Percentiles rank a stretch among this genome's conserved stretches.
These are phyloP conservation scores for Bombus waltoni DNA, from an alignment of 1,140 invertebrate genomes.

Conservation along the genomic window DNA sequence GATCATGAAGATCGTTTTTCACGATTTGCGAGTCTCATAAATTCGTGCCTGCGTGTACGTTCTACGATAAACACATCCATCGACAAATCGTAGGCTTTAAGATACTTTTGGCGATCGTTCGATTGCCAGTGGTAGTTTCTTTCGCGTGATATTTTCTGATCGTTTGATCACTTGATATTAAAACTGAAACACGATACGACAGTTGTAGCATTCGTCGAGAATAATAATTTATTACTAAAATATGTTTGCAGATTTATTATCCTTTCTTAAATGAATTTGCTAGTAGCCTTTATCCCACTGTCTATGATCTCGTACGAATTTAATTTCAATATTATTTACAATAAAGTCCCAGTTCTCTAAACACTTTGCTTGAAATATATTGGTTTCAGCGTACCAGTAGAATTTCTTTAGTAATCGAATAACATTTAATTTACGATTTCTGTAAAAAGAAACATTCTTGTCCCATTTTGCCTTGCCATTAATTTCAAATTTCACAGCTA, in stretches of 20 bases:
- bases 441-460: background rate
- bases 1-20: slow-evolving; percentile 39
- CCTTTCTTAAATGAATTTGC: no score
- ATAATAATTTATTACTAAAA: background rate
- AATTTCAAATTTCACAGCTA: background rate
- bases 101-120: slow-evolving; percentile 30
- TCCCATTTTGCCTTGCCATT: background rate
- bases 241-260: background rate
- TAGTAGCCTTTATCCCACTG: no score
- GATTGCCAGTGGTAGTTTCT: background rate
- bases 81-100: slow-evolving; percentile 16
- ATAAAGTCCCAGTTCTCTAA: background rate
- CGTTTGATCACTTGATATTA: background rate
- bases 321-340: background rate
- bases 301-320: background rate
- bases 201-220: background rate
- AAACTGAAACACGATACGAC: background rate
- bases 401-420: no score
- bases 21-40: slow-evolving; percentile 28
- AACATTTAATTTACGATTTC: no score
- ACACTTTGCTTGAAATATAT: no score
- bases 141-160: background rate
- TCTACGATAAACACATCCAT: slow-evolving; percentile 39
- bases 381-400: no score
- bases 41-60: slow-evolving; percentile 6